Percentiles rank a stretch among this genome's conserved stretches.
These are phyloP conservation scores for Triplophysa bombifrons DNA, from an alignment of 2,797 vertebrate species.

Conservation along the genomic window DNA sequence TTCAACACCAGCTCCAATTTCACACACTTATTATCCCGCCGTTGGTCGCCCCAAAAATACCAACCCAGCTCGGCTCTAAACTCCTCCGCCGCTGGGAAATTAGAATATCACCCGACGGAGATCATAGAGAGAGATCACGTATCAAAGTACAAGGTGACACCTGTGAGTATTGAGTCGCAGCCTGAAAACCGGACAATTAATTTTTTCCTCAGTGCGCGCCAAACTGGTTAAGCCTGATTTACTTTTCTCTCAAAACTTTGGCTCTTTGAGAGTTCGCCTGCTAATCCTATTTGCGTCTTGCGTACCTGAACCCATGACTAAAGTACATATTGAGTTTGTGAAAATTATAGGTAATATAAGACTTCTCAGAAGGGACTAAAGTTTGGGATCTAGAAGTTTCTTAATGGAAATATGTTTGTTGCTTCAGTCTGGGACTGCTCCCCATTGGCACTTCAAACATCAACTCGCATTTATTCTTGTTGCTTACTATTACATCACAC, in stretches of 20 bases:
- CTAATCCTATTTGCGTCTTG: not conserved
- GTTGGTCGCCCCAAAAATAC: conserved; percentile 43
- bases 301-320: not conserved
- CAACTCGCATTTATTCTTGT: conserved; percentile 8
- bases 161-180: conserved; percentile 9
- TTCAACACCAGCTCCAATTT: conserved; percentile 53
- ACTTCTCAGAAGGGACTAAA: not conserved
- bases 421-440: conserved; percentile 3
- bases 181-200: conserved; percentile 35
- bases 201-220: conserved; percentile 1
- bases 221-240: not conserved
- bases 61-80: conserved; percentile 23
- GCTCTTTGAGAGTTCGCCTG: conserved; percentile 14
- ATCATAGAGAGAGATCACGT: conserved; percentile 33
- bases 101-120: conserved; percentile 43
- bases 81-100: conserved; percentile 43
- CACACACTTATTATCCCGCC: conserved; percentile 44
- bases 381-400: not conserved
- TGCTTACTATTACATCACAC: conserved; percentile 53
- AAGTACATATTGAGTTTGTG: not conserved
- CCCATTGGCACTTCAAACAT: conserved; percentile 12
- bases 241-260: not conserved
- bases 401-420: not conserved
- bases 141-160: conserved; percentile 31
- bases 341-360: not conserved